Conservation (phyloP, 2,797 vertebrate species). For the Natrix natrix region DNA sequence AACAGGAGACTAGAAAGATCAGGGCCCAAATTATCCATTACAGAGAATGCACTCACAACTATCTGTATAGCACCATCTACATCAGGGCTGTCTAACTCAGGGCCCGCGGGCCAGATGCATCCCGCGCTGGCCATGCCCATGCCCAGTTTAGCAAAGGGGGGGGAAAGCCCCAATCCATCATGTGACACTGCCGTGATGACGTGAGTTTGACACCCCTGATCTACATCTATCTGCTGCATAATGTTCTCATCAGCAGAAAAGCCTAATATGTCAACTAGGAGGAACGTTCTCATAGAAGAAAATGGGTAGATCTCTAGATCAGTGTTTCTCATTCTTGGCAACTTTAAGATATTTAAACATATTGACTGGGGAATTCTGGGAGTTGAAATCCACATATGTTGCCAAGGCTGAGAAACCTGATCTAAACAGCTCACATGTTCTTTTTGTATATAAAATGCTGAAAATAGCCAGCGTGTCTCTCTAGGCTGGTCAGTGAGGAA, state of each 20-base stretch:
- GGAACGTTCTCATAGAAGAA: background rate
- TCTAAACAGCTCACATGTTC: background rate
- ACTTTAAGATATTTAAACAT: background rate
- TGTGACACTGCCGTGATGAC: rapidly evolving
- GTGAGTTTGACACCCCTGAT: no score
- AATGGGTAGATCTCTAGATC: background rate
- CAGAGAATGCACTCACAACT: background rate
- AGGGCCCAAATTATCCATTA: background rate
- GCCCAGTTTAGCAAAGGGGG: no score
- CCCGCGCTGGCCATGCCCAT: no score
- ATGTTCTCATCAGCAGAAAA: background rate
- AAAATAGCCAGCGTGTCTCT: background rate
- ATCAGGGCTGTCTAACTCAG: no score
- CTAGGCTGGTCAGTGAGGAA: background rate
- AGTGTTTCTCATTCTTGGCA: background rate
- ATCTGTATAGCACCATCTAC: background rate
- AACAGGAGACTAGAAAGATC: background rate
- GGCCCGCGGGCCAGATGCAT: no score
- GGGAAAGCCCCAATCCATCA: no score
- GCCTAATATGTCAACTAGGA: background rate
- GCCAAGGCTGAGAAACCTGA: background rate
- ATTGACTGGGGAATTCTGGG: background rate
- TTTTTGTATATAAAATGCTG: background rate
- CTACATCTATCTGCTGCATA: background rate
- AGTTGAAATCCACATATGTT: background rate